These are phyloP conservation scores for Falco concolor DNA, from an alignment of 2,797 vertebrate genomes.

Conservation along the genomic window DNA sequence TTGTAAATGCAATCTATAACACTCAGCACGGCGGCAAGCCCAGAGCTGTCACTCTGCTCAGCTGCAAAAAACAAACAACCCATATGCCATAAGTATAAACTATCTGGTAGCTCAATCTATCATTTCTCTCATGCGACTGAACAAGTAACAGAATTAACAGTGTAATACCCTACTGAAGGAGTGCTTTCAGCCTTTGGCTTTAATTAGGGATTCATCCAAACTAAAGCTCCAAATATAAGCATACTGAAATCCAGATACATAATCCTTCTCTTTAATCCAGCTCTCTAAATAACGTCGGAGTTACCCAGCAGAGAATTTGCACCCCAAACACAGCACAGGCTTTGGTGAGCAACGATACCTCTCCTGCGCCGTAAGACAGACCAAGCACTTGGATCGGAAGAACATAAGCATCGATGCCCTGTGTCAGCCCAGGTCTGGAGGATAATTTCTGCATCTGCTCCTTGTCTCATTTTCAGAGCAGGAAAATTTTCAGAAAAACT, in stretches of 20 bases:
- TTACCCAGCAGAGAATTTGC: neutral
- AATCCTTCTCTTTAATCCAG: neutral
- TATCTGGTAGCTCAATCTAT: slow-evolving; percentile 30
- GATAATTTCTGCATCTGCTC: neutral
- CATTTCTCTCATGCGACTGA: slow-evolving; percentile 35
- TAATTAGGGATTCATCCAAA: slow-evolving; percentile 4
- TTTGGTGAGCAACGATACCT: neutral
- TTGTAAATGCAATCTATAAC: slow-evolving; percentile 63
- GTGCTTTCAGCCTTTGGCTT: neutral
- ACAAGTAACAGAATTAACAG: slow-evolving; percentile 4
- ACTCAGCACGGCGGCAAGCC: slow-evolving; percentile 41
- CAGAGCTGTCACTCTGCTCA: slow-evolving; percentile 63
- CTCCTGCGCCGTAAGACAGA: neutral
- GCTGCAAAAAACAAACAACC: slow-evolving; percentile 71
- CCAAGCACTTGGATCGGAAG: neutral
- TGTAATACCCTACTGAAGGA: neutral
- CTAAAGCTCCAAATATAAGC: neutral
- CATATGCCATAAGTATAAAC: slow-evolving; percentile 64
- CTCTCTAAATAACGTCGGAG: neutral
- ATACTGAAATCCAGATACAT: neutral
- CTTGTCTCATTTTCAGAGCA: neutral
- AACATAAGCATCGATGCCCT: fast-evolving
- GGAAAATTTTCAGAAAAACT: neutral
- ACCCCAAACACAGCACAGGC: neutral
- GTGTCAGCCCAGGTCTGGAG: neutral